These are phyloP conservation scores for Ochropleura leucogaster DNA, from an alignment of 2,888 invertebrate genomes.

Conservation along the genomic window DNA sequence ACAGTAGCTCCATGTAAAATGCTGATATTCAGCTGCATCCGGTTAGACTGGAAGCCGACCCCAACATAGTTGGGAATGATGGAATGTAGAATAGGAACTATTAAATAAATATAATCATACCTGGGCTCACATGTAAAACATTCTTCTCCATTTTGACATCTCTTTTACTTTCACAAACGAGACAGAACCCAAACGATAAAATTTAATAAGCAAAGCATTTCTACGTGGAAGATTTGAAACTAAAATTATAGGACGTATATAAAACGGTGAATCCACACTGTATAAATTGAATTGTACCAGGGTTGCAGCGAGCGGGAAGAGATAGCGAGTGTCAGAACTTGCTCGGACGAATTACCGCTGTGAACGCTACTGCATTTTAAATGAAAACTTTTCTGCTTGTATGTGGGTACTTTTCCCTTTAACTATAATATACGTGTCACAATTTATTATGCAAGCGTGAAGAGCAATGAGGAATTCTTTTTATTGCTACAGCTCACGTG, in stretches of 20 bases:
- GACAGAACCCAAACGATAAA: conserved; percentile 13
- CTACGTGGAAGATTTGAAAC: conserved; percentile 63
- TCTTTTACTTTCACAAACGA: not conserved
- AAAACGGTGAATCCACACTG: conserved; percentile 59
- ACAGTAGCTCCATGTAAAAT: too few species aligned
- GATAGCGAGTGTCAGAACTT: conserved; percentile 60
- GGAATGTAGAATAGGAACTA: too few species aligned
- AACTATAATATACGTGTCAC: conserved; percentile 15
- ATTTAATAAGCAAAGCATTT: conserved; percentile 52
- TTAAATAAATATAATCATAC: not conserved
- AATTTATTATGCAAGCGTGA: conserved; percentile 16
- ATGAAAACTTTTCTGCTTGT: conserved; percentile 56
- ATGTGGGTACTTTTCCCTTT: not conserved
- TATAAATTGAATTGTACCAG: conserved; percentile 67
- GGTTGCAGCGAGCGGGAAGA: conserved; percentile 45
- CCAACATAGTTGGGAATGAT: too few species aligned
- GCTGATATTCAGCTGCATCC: too few species aligned
- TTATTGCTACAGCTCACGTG: not conserved
- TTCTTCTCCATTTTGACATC: not conserved
- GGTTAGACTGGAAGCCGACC: too few species aligned
- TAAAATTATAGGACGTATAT: conserved; percentile 62
- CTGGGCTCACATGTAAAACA: too few species aligned
- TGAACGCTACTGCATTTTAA: conserved; percentile 61
- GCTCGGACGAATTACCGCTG: conserved; percentile 51
- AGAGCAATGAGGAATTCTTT: conserved; percentile 11